Base-by-base conservation (phyloP, 2,888 invertebrate species). In the Barypeithes pellucidus region DNA sequence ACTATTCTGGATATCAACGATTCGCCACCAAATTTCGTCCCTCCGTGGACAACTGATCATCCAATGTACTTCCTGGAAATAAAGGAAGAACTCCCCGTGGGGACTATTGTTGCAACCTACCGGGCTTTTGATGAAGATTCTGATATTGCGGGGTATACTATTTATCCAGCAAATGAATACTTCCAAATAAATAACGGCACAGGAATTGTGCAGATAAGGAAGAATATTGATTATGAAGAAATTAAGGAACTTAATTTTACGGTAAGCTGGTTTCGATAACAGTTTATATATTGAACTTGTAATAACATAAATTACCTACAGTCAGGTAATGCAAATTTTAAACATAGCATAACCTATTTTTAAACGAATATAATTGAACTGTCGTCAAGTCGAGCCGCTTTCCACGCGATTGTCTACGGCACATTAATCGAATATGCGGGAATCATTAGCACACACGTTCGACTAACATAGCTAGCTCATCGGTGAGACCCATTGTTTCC, bases 181-280 rank as follows among this genome's bases (percentile, higher is more conserved):
- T 95, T 96, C 84, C 88, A 90, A 70, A 93, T 96, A 45, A 93
- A 96, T 83, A 92, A 93, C 82, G 89, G 91, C 5, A 94, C 95
- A 63, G 96, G 95, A 5, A 90, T 92, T 24, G 93, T 97, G 1
- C 92, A 92, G 80, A 92, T 93, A 0, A 91, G 90, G 36, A 90
- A 92, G 77, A 89, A 92, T 12, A 91, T 98, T 62, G 97, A 98
- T 86, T 97, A 92, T 84, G 98, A 98, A 84, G 88, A 89, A 79
- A 88, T 92, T 0, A 93, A 93, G 78, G 88, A 89, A 50, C 87
- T 95, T 2, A 92, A 93, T 83, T 95, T 97, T 82, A 92, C 92
- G 0, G 92, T 95, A 0, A 88, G 92, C 9, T 0, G 43, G 22
- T 62, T 7, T 11, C 9, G 8, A 22, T 47, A 22, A 16, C 33